phyloP scores from a whole-genome alignment of 2,113 vertebrate species.

The Vulpes vulpes region DNA sequence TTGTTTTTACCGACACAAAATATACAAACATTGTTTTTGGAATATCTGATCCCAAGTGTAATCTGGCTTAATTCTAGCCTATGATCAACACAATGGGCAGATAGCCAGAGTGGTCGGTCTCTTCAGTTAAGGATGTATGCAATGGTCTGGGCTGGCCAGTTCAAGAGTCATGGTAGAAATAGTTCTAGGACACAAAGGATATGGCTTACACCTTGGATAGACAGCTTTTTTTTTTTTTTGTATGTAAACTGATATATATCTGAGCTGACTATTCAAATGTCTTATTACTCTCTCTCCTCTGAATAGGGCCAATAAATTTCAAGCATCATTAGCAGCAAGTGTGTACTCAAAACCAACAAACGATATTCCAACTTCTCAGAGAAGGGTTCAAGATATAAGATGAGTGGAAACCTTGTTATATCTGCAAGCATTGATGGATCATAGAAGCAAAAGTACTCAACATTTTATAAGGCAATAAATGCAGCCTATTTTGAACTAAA shows the following conservation, averaged over 20 bases:
- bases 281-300: background rate
- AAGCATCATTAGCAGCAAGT: slow-evolving; percentile 27
- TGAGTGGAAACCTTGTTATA: background rate
- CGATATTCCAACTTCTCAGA: background rate
- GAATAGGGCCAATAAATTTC: slow-evolving; percentile 1
- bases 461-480: slow-evolving; percentile 18
- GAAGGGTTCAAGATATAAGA: background rate
- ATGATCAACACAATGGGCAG: background rate
- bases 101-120: background rate
- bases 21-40: background rate
- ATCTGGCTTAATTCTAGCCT: background rate
- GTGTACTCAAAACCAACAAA: background rate
- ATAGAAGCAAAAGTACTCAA: background rate
- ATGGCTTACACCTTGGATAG: background rate
- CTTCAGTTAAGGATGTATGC: background rate
- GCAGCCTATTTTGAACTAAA: background rate
- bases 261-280: background rate
- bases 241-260: background rate
- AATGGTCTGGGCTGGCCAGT: background rate
- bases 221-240: background rate
- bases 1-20: background rate
- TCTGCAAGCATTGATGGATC: background rate
- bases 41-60: background rate
- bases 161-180: background rate
- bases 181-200: background rate